Conservation (phyloP, 2,888 invertebrate species). For the Lepidocyrtoides sp. region DNA sequence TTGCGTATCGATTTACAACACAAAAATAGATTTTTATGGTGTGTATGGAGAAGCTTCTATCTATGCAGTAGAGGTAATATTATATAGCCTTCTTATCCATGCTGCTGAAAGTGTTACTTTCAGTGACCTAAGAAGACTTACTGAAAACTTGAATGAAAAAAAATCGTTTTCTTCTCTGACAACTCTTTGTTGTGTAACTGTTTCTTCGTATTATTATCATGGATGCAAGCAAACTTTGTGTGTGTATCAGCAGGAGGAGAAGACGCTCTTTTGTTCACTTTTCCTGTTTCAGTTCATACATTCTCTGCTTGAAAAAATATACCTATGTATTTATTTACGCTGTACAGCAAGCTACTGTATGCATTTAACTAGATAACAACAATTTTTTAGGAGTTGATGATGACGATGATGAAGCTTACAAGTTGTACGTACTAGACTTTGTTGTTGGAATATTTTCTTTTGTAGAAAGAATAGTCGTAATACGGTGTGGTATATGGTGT, state of each 20-base stretch:
- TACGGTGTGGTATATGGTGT: background rate
- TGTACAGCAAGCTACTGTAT: background rate
- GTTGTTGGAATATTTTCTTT: conserved; percentile 7
- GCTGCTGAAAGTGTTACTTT: background rate
- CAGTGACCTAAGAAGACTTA: conserved; percentile 29
- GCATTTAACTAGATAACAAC: background rate
- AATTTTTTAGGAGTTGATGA: background rate
- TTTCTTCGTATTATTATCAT: conserved; percentile 56
- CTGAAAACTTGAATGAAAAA: conserved; percentile 63
- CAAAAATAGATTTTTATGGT: conserved; percentile 50
- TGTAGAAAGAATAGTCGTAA: background rate
- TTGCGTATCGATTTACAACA: conserved; percentile 56
- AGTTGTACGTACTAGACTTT: background rate
- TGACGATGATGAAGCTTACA: no score
- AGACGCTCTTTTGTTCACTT: conserved; percentile 60
- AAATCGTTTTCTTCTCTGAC: conserved; percentile 50
- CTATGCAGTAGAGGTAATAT: background rate
- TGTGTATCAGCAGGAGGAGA: conserved; percentile 61
- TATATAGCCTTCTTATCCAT: background rate
- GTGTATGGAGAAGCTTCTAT: background rate
- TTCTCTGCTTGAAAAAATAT: background rate
- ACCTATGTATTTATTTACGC: background rate
- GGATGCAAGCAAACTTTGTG: conserved; percentile 55
- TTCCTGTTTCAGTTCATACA: conserved; percentile 58
- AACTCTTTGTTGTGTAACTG: conserved; percentile 59